Conservation (phyloP, 2,888 invertebrate genomes). For the Gari tellinella region DNA sequence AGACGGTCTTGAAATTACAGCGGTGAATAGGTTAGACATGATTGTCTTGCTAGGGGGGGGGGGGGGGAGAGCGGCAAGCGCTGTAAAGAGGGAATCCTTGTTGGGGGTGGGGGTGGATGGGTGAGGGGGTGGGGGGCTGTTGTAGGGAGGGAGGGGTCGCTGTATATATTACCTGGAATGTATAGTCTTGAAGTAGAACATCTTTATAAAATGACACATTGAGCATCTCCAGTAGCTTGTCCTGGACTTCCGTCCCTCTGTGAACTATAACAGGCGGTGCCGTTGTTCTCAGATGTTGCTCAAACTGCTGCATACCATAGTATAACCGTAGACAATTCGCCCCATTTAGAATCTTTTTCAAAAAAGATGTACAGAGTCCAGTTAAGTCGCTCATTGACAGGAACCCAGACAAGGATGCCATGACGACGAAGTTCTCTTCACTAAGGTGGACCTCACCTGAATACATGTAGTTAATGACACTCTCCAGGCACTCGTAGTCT, state of each 20-base stretch:
- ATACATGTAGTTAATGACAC: conserved; percentile 48
- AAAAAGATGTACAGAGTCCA: conserved; percentile 8
- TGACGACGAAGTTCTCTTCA: conserved; percentile 21
- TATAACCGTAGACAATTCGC: conserved; percentile 42
- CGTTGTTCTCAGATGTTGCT: background rate
- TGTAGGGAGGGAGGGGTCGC: too few species aligned
- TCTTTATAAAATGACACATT: conserved; percentile 31
- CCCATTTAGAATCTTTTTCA: conserved; percentile 7
- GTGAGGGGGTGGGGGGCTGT: too few species aligned
- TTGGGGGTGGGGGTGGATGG: too few species aligned
- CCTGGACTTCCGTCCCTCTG: conserved; percentile 5
- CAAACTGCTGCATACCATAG: conserved; percentile 19
- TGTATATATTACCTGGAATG: conserved; percentile 28
- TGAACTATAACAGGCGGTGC: background rate
- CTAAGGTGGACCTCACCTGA: conserved; percentile 34
- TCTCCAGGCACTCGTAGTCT: conserved; percentile 19
- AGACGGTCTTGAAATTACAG: too few species aligned
- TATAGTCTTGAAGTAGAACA: conserved; percentile 30
- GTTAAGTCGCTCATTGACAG: conserved; percentile 38
- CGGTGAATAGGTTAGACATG: too few species aligned
- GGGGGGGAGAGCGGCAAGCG: too few species aligned
- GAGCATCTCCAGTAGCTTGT: conserved; percentile 21
- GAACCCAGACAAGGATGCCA: conserved; percentile 32
- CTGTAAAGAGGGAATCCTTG: too few species aligned
- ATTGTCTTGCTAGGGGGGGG: too few species aligned